Evolutionary conservation across 2,888 invertebrate genomes (phyloP).

Genomic region (Agonopterix subpropinquella): DNA sequence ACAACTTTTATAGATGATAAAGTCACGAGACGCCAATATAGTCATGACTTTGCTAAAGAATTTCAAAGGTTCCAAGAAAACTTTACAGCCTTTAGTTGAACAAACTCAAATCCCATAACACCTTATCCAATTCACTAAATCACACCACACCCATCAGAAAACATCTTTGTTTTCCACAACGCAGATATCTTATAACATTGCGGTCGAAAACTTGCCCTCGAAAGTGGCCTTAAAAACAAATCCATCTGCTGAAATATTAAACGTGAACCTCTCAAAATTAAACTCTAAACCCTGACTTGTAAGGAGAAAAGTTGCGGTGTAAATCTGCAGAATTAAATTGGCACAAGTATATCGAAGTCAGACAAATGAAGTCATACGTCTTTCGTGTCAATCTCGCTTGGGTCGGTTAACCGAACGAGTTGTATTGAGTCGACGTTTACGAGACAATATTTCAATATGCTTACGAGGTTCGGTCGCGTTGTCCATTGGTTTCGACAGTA

Average conservation of each 20-base stretch:
- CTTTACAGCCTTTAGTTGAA: neutral
- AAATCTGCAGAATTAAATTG: slow-evolving; percentile 18
- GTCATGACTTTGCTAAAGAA: neutral
- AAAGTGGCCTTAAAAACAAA: slow-evolving; percentile 29
- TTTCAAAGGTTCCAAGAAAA: too few species aligned
- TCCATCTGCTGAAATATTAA: neutral
- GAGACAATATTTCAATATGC: slow-evolving; percentile 72
- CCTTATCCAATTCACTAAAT: slow-evolving; percentile 52
- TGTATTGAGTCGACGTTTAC: slow-evolving; percentile 58
- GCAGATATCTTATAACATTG: slow-evolving; percentile 61
- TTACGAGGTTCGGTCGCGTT: slow-evolving; percentile 55
- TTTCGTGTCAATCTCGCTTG: slow-evolving; percentile 50
- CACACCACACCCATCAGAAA: slow-evolving; percentile 47
- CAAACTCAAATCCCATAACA: slow-evolving; percentile 15
- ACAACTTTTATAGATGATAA: too few species aligned
- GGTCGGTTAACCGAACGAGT: slow-evolving; percentile 59
- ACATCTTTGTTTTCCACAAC: slow-evolving; percentile 65
- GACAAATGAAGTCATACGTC: slow-evolving; percentile 72
- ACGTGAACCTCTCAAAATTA: neutral
- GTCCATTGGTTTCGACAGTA: slow-evolving; percentile 32
- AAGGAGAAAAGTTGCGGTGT: slow-evolving; percentile 7
- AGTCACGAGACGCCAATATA: too few species aligned
- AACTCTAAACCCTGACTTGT: neutral
- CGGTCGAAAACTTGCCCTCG: slow-evolving; percentile 53
- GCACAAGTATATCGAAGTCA: slow-evolving; percentile 62